Evolutionary conservation across 2,888 invertebrate species (phyloP).

Genomic region (Lymantria dispar): DNA sequence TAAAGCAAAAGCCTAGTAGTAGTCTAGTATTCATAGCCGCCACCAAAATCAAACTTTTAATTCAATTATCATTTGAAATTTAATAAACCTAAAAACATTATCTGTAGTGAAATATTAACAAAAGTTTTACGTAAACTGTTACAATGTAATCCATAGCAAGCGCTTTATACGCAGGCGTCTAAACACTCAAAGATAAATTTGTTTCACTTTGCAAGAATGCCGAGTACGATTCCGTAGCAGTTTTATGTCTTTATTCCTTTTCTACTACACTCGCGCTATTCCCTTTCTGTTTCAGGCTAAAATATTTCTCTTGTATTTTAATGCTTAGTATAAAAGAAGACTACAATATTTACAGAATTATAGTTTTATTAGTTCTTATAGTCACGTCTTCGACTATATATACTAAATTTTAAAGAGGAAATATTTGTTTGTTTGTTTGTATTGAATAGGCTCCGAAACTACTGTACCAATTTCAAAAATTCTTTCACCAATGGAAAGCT

Average conservation of each 20-base stretch:
- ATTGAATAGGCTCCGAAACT: no score
- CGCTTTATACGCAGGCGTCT: background rate
- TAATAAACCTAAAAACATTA: background rate
- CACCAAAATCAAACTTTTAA: background rate
- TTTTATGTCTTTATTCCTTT: background rate
- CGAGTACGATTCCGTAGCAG: background rate
- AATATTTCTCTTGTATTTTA: background rate
- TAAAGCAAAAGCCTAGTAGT: no score
- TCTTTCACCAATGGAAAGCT: no score
- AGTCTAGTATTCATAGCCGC: no score
- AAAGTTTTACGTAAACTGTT: background rate
- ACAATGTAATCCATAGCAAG: background rate
- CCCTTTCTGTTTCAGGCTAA: background rate
- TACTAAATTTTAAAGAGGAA: no score
- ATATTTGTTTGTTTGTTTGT: no score
- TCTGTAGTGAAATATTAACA: background rate
- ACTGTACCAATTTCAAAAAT: no score
- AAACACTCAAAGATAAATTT: background rate
- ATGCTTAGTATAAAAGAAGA: background rate
- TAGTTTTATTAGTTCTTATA: no score
- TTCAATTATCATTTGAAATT: background rate
- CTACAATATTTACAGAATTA: no score
- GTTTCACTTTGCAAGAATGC: background rate
- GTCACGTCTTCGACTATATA: no score
- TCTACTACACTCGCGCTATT: no score